Evolutionary conservation across 2,113 vertebrate genomes (phyloP).

Genomic region (Rhodinocichla rosea): DNA sequence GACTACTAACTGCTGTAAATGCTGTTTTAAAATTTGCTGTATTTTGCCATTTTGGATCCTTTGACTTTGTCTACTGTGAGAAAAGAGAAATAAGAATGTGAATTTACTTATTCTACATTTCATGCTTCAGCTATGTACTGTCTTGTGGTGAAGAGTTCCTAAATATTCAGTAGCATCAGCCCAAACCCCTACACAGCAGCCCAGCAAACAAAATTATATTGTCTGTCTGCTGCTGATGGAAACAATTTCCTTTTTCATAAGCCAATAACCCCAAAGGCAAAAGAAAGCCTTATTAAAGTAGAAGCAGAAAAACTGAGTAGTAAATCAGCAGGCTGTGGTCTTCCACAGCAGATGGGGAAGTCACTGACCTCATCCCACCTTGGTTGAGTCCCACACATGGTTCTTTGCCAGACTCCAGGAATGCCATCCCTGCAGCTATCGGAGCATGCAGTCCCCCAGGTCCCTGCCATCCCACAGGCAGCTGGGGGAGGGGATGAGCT

Average conservation of each 20-base stretch:
- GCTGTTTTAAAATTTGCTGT: not conserved
- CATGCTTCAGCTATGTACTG: not conserved
- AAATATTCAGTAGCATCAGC: not conserved
- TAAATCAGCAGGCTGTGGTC: not conserved
- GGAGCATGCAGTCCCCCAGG: not conserved
- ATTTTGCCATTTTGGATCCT: not conserved
- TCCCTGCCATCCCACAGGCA: not conserved
- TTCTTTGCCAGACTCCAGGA: not conserved
- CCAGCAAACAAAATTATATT: not conserved
- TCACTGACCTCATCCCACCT: not conserved
- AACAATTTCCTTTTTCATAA: not conserved
- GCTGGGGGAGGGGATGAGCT: not conserved
- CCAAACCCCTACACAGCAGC: not conserved
- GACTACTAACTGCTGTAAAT: not conserved
- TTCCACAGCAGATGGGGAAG: not conserved
- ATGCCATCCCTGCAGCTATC: not conserved
- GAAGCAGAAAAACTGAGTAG: not conserved
- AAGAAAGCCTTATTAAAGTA: not conserved
- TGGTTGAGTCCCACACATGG: fast-evolving
- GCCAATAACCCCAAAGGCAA: not conserved
- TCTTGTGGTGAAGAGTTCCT: not conserved
- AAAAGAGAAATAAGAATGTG: not conserved
- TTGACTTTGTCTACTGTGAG: not conserved
- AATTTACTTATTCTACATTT: not conserved
- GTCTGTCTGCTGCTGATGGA: not conserved